phyloP scores from a whole-genome alignment of 2,797 vertebrate species.

The Bovichtus variegatus region DNA sequence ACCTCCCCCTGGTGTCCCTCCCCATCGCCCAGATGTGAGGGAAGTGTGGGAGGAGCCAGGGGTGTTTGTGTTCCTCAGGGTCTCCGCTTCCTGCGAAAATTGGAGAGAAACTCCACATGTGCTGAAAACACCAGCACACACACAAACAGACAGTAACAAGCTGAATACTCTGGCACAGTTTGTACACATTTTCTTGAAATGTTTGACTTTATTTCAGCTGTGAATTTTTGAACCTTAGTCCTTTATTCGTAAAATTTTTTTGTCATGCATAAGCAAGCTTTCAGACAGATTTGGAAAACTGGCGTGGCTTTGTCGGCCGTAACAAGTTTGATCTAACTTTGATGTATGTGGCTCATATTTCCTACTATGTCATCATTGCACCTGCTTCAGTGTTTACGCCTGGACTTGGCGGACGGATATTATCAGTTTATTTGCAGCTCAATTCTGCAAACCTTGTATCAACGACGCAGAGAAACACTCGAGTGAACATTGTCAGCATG shows the following conservation, averaged over 20 bases:
- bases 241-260: conserved; percentile 23
- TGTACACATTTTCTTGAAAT: conserved; percentile 18
- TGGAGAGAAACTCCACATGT: conserved; percentile 74
- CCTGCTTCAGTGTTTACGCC: conserved; percentile 71
- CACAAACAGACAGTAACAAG: not conserved
- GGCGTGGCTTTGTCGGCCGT: conserved; percentile 26
- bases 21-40: conserved; percentile 75
- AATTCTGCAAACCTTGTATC: conserved; percentile 42
- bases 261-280: not conserved
- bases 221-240: not conserved
- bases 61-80: conserved; percentile 81
- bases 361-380: conserved; percentile 56
- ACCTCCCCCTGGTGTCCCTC: conserved; percentile 8
- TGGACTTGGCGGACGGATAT: conserved; percentile 56
- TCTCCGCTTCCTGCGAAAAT: conserved; percentile 80
- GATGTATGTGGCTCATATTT: conserved; percentile 12
- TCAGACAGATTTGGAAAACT: conserved; percentile 8
- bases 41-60: conserved; percentile 69
- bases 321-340: conserved; percentile 36
- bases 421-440: conserved; percentile 27
- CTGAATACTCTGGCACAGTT: conserved; percentile 6
- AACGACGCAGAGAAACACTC: conserved; percentile 46
- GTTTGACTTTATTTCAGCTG: not conserved
- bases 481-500: conserved; percentile 28
- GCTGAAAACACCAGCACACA: conserved; percentile 58